These are phyloP conservation scores for Pachyseris speciosa DNA, from an alignment of 64 coral and sea anemone species.

Conservation along the genomic window DNA sequence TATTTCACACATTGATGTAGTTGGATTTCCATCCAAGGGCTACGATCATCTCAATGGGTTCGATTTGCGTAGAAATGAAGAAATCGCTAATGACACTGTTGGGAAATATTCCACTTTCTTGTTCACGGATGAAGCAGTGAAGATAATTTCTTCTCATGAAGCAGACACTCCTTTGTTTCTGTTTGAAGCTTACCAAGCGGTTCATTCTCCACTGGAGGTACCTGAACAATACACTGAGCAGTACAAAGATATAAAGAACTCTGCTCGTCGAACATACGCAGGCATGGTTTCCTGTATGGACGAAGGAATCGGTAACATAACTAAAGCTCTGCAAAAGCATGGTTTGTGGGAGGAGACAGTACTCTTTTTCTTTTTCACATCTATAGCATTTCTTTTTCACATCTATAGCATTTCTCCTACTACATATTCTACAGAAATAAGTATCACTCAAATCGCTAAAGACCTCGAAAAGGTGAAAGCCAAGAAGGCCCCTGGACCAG, in stretches of 20 bases:
- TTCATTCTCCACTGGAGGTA: slow-evolving; percentile 46
- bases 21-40: background rate
- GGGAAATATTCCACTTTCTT: slow-evolving; percentile 61
- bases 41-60: slow-evolving; percentile 18
- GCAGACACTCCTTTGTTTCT: slow-evolving; percentile 32
- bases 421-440: too few species aligned
- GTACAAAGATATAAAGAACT: slow-evolving; percentile 30
- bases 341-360: slow-evolving; percentile 66
- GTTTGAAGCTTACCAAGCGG: slow-evolving; percentile 59
- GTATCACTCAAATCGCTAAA: too few species aligned
- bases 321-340: too few species aligned
- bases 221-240: slow-evolving; percentile 34
- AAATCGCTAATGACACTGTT: background rate
- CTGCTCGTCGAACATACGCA: slow-evolving; percentile 5
- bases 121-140: slow-evolving; percentile 41
- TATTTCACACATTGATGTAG: slow-evolving; percentile 22
- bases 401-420: too few species aligned
- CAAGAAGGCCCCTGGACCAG: too few species aligned
- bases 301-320: slow-evolving; percentile 61
- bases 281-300: slow-evolving; percentile 70
- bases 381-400: too few species aligned
- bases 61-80: slow-evolving; percentile 60
- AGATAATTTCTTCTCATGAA: too few species aligned
- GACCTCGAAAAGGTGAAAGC: too few species aligned
- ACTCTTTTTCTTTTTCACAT: slow-evolving; percentile 58